A percentile compares a stretch with the other conserved stretches of the same genome.
Conservation (phyloP, 2,113 vertebrate genomes). For the Callipepla californica region DNA sequence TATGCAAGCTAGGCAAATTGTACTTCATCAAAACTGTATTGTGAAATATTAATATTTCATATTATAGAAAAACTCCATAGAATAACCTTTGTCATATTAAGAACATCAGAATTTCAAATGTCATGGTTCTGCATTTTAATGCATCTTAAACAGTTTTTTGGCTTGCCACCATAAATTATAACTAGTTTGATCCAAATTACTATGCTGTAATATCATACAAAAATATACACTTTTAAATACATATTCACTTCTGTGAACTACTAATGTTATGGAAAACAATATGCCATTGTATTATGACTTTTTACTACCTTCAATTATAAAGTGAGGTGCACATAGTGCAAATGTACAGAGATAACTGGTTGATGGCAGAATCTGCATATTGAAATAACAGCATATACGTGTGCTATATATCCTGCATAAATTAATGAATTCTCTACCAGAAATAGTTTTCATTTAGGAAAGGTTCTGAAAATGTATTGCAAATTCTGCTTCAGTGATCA, state of each 20-base stretch:
- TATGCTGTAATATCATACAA: constrained; percentile 48
- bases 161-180: constrained; percentile 70
- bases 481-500: not conserved
- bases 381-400: not conserved
- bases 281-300: constrained; percentile 11
- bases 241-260: constrained; percentile 54
- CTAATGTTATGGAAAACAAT: constrained; percentile 53
- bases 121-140: constrained; percentile 82
- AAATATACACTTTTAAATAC: constrained; percentile 63
- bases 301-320: constrained; percentile 45
- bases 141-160: constrained; percentile 76
- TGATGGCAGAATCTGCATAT: constrained; percentile 23
- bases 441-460: constrained; percentile 32
- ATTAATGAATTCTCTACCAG: constrained; percentile 33
- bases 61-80: constrained; percentile 81
- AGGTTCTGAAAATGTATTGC: not conserved
- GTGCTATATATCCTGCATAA: not conserved
- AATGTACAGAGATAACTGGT: constrained; percentile 18
- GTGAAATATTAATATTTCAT: constrained; percentile 88
- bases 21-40: constrained; percentile 85
- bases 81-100: constrained; percentile 84
- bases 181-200: constrained; percentile 70
- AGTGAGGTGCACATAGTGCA: not conserved
- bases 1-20: constrained; percentile 83
- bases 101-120: constrained; percentile 82